Evolutionary conservation across 2,797 vertebrate genomes (phyloP), one percentile per base, ranked within the genome.

Genomic region (Crocidura indochinensis): DNA sequence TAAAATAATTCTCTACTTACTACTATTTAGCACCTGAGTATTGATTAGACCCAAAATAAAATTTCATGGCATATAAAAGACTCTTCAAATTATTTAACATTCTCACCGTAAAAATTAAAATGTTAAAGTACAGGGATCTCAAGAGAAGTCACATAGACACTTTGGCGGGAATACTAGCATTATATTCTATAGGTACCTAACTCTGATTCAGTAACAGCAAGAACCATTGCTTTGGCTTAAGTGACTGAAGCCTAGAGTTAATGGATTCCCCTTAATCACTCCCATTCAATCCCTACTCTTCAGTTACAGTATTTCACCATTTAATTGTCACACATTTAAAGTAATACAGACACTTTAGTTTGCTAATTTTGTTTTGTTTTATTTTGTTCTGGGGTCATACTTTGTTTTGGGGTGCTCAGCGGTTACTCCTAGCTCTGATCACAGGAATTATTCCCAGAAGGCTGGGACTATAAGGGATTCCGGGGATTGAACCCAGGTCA

Each of bases 11-110:
- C 20, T 87, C 46, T 60, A 47, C 27, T 56, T 93, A 81, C n/a
- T 65, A 17, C 73, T 91, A 20, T 31, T 19, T 69, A 27, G 60
- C 10, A 19, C 56, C 69, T 83, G 56, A 4, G 77, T 49, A 83
- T 29, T 12, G 8, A 15, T 4, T 15, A 24, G n/a, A 24, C 11
- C 67, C 92, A 81, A 27, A 82, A 67, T 1, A 51, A 22, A 75
- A 71, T 64, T 92, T 88, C 68, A 86, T 49, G 86, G 64, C 24
- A 86, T 20, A 88, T n/a, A 78, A 94, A 65, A 11, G 47, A 44
- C 53, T 73, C 62, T 89, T 46, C 8, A 56, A 84, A 88, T 84
- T 19, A 62, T 49, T 12, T 20, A 53, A 9, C n/a, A 78, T 60
- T 51, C 74, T 90, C 68, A 19, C 64, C 67, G 81, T 0, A 94